Percentiles rank a stretch among this genome's conserved stretches.
Conservation (phyloP, 1,140 invertebrate species). For the Pseudachorutes palmiensis region DNA sequence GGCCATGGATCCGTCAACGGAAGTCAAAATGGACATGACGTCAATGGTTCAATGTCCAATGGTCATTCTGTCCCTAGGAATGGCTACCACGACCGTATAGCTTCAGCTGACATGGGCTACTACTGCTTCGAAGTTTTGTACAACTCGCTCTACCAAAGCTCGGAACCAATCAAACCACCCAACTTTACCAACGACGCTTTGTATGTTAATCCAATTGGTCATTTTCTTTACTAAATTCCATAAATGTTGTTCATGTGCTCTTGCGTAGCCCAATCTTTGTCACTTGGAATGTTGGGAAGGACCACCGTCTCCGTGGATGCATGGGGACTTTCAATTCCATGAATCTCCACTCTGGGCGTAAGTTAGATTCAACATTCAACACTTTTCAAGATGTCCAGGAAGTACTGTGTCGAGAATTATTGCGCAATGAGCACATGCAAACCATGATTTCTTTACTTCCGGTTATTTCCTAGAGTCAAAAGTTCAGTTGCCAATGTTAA, state of each 20-base stretch:
- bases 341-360: constrained; percentile 74
- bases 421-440: too few relatives aligned
- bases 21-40: constrained; percentile 15
- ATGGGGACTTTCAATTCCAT: constrained; percentile 93
- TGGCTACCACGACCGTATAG: constrained; percentile 52
- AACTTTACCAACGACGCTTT: constrained; percentile 89
- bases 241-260: constrained; percentile 34
- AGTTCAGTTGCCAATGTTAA: too few relatives aligned
- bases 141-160: constrained; percentile 82
- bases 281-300: constrained; percentile 94
- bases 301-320: constrained; percentile 81
- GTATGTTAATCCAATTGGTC: constrained; percentile 55
- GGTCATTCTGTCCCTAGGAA: constrained; percentile 3
- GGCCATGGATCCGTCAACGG: constrained; percentile 13
- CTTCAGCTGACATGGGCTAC: constrained; percentile 91
- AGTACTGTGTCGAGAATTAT: too few relatives aligned
- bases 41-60: neutral
- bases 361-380: neutral
- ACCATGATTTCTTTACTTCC: too few relatives aligned
- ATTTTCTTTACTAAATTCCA: constrained; percentile 6
- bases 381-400: neutral
- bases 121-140: constrained; percentile 97
- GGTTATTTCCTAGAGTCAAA: too few relatives aligned
- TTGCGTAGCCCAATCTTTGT: constrained; percentile 91
- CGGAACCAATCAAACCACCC: constrained; percentile 70